Evolutionary conservation across 2,888 invertebrate genomes (phyloP), one percentile per base, ranked within the genome.

Genomic region (Prosapia bicincta): DNA sequence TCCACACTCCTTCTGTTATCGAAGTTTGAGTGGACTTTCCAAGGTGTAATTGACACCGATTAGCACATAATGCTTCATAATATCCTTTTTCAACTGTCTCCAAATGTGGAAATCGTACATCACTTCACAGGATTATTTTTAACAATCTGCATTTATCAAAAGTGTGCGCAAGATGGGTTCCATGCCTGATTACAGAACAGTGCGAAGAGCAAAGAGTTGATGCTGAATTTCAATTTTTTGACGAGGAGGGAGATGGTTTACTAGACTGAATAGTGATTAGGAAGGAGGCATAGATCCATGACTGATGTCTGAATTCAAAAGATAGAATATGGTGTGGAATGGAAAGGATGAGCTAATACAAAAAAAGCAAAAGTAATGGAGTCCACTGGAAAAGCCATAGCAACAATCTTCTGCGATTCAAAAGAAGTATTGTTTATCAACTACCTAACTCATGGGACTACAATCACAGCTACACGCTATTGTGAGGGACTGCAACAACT

Each of bases 211-310:
- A 78, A 71, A 78, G 74, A 26, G 69, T 75, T 38, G 38, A 65
- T 24, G 69, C 76, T 26, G 71, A 74, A 32, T 26, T 70, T 7
- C n/a, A 71, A 26, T 43, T 24, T 15, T 71, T 73, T 26, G 20
- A 66, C 10, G 38, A 38, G 6, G 15, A 38, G 38, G 15, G 32
- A 69, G 76, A 72, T 9, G 78, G 75, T 66, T 26, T 24, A n/a
- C 69, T 78, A 13, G 71, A 76, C 13, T 75, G 76, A 26, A 78
- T 75, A 24, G 38, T 38, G 13, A 38, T 15, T 13, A 76, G 77
- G 13, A 78, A 79, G 43, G 72, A 77, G 69, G 78, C 76, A n/a
- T 79, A 77, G 78, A 70, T 79, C 43, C 69, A 76, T 69, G 75
- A 78, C 69, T 77, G 32, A 20, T 76, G 71, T 13, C 76, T 76